Evolutionary conservation across 1,140 invertebrate genomes (phyloP), one percentile per base, ranked within the genome.

Genomic region (Ceratosolen fusciceps): DNA sequence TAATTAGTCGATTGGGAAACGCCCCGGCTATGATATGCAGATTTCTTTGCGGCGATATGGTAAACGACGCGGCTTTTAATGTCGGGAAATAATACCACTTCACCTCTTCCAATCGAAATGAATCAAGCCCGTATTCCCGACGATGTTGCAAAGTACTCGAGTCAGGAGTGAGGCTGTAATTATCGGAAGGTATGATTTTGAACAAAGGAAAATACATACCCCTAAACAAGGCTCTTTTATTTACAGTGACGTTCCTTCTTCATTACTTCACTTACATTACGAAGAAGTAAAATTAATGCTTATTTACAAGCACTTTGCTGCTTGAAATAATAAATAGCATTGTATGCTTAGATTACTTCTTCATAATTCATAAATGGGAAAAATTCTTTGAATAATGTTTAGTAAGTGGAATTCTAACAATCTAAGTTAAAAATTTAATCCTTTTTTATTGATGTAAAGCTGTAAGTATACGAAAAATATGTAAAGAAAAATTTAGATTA

Each of bases 1-100:
- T 85, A 85, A 84, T 84, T 85, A 85, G 82, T 84, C 79, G 81
- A 83, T 84, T 83, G 82, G 82, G 81, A 80, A 82, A 82, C 81
- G 78, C 84, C 83, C 76, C 65, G 67, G 78, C n/a, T 82, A 82
- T 85, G 84, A 85, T 83, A 83, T 85, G 84, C 84, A 85, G 83
- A 85, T 85, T 85, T 83, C 67, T 2, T 39, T 12, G 31, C 29
- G 19, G 67, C 79, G 79, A 75, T 80, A 76, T 68, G 73, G 58
- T 58, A 67, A 75, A 71, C 67, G 73, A 76, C 79, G 65, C 31
- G 56, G 74, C 71, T 80, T 80, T 80, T 75, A 80, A 79, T 74
- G 77, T 56, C 71, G 26, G 76, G 68, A 65, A 78, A 78, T 78
- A 78, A 78, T 78, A 72, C 77, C 68, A 73, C 77, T 78, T 73